phyloP scores from a whole-genome alignment of 2,113 vertebrate species.

The Alethe diademata region DNA sequence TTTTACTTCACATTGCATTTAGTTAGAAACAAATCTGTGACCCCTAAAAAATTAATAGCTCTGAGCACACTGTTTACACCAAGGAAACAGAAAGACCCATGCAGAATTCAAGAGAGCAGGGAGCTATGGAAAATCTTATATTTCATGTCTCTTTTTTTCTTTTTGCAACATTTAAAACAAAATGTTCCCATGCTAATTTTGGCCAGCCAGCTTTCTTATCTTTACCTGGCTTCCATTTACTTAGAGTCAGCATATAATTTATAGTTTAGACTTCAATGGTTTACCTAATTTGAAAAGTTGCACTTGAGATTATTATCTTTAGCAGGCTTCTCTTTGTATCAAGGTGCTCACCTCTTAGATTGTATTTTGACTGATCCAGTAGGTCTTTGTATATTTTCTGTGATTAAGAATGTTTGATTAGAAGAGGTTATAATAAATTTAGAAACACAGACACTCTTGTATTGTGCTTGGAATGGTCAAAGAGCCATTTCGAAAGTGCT shows the following conservation, averaged over 20 bases:
- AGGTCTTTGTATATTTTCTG: not conserved
- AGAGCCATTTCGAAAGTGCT: not conserved
- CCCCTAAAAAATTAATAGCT: not conserved
- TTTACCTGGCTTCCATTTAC: not conserved
- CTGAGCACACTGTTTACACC: not conserved
- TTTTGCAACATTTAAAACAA: not conserved
- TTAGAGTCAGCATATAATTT: not conserved
- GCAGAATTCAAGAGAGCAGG: not conserved
- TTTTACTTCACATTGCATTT: not conserved
- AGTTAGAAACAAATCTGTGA: not conserved
- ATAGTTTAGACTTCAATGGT: not conserved
- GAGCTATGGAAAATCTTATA: not conserved
- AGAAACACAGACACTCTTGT: fast-evolving
- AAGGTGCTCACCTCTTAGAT: not conserved
- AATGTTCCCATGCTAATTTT: not conserved
- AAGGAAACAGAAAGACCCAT: not conserved
- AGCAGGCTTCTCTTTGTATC: not conserved
- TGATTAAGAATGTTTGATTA: not conserved
- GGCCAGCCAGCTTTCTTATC: not conserved
- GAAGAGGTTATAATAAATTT: not conserved
- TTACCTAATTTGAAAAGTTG: not conserved
- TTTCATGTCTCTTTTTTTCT: not conserved
- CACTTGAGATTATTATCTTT: not conserved
- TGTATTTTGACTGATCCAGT: not conserved
- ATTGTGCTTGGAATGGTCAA: not conserved